Evolutionary conservation across 1,140 invertebrate genomes (phyloP).

Genomic region (Charaxes varanes): DNA sequence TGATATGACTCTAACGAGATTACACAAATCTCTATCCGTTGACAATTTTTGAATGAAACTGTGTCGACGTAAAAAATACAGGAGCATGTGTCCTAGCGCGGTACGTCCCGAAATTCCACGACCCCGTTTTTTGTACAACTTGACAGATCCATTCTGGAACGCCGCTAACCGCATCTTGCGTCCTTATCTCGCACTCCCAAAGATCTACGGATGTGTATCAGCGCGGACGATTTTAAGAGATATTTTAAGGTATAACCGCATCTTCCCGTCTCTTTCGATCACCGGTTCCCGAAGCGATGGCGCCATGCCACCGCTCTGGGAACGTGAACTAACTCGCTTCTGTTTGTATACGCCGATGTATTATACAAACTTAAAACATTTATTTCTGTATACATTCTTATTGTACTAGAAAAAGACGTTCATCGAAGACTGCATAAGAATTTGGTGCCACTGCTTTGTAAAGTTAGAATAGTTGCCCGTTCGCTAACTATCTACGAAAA

Average conservation of each 20-base stretch:
- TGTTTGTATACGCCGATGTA: constrained; percentile 47
- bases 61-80: constrained; percentile 56
- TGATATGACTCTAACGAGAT: constrained; percentile 65
- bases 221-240: constrained; percentile 57
- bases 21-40: constrained; percentile 67
- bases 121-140: constrained; percentile 65
- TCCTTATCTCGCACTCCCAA: constrained; percentile 59
- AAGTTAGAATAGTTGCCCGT: too few relatives aligned
- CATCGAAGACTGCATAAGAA: too few relatives aligned
- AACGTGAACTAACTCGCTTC: constrained; percentile 43
- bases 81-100: constrained; percentile 52
- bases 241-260: constrained; percentile 55
- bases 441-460: too few relatives aligned
- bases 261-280: constrained; percentile 47
- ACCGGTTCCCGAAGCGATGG: constrained; percentile 40
- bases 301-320: constrained; percentile 38
- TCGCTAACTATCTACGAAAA: too few relatives aligned
- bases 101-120: constrained; percentile 68
- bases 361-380: constrained; percentile 16
- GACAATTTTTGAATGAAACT: constrained; percentile 72
- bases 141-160: constrained; percentile 70
- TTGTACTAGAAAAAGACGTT: too few relatives aligned
- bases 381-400: constrained; percentile 10
- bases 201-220: constrained; percentile 49
- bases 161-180: constrained; percentile 65